Evolutionary conservation across 2,797 vertebrate species (phyloP), one percentile per base, ranked within the genome.

Genomic region (Labroides dimidiatus): DNA sequence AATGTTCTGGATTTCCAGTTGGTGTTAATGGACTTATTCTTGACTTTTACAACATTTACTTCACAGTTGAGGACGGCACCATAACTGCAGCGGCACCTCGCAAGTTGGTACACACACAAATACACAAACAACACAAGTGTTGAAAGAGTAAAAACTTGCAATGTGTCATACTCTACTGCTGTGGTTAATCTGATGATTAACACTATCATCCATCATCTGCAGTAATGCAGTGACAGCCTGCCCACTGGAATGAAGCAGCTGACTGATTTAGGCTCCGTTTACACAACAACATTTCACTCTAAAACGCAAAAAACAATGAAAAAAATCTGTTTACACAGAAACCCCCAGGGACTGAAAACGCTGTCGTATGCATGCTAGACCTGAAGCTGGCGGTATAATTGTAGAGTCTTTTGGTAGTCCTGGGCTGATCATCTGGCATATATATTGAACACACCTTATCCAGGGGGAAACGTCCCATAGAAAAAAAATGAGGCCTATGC

Each of bases 161-260:
- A 64, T 49, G 69, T 71, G 77, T 80, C 75, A 79, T 36, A 61
- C 63, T 21, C 17, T 55, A 59, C 80, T 57, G 77, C 73, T 78
- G 75, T 12, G 75, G 77, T 78, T 77, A 64, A 82, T 87, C 69
- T 74, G 77, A 74, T 82, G 64, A 89, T 84, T 82, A 82, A 84
- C 75, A 75, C 71, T 72, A 59, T 81, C 80, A 91, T 92, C 85
- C 89, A 91, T 91, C 86, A 85, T 84, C 49, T 70, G 66, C 51
- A 89, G 74, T 76, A 64, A 87, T 64, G 64, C 71, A 72, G 68
- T 81, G 86, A 90, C 81, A 83, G 45, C 48, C 24, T 49, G 58
- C 67, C 72, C 72, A 43, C 64, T 55, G 80, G 79, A 77, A 84
- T 72, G 74, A 67, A 75, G 73, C 60, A 78, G 64, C 45, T 75